Conservation (phyloP, 2,113 vertebrate species). For the Colossoma macropomum region DNA sequence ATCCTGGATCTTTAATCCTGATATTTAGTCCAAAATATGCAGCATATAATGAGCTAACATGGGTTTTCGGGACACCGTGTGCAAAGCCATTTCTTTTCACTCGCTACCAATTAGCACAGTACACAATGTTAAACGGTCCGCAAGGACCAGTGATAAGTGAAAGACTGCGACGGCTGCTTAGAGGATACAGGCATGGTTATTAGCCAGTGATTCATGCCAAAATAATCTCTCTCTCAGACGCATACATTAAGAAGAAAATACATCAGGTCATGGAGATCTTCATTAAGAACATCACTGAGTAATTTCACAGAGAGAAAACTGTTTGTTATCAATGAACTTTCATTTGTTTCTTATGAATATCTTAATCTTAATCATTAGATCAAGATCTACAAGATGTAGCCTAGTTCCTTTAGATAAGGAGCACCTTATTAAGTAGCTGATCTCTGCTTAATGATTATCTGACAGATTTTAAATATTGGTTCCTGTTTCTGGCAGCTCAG, state of each 20-base stretch:
- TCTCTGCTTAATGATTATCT: neutral
- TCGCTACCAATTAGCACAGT: neutral
- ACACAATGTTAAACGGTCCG: neutral
- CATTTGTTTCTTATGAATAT: neutral
- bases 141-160: neutral
- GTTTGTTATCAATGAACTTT: neutral
- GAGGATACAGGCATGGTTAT: neutral
- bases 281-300: neutral
- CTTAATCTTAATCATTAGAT: neutral
- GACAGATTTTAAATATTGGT: constrained; percentile 12
- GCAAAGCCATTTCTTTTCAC: neutral
- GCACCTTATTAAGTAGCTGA: neutral
- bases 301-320: neutral
- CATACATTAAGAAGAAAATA: neutral
- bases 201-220: constrained; percentile 7
- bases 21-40: neutral
- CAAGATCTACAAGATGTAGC: neutral
- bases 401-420: neutral
- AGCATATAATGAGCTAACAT: neutral
- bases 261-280: constrained; percentile 3
- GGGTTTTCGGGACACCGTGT: neutral
- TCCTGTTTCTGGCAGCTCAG: neutral
- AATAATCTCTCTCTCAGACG: constrained; percentile 13
- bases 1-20: neutral
- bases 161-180: neutral